phyloP scores from a whole-genome alignment of 2,888 invertebrate genomes.

The Rotaria socialis region DNA sequence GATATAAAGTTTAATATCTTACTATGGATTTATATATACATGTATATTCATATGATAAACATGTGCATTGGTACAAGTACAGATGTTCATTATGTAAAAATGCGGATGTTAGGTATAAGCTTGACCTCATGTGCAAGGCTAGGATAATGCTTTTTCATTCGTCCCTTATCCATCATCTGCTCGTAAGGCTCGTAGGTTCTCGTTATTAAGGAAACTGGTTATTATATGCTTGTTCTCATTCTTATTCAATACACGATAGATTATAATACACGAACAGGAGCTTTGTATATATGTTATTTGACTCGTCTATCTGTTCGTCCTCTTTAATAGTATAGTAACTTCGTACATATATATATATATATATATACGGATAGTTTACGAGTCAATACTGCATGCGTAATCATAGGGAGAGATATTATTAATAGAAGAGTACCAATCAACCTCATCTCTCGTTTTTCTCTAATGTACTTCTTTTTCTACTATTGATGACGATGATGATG shows the following conservation, averaged over 20 bases:
- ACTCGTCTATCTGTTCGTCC: not conserved
- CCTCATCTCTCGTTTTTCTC: not conserved
- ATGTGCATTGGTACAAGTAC: too few relatives aligned
- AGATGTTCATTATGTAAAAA: too few relatives aligned
- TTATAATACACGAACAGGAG: not conserved
- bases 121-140: not conserved
- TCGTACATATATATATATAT: not conserved
- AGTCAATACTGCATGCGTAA: not conserved
- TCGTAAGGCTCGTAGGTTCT: too few relatives aligned
- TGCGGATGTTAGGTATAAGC: not conserved
- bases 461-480: not conserved
- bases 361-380: not conserved
- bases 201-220: too few relatives aligned
- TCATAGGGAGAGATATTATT: not conserved
- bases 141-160: not conserved
- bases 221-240: not conserved
- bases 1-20: not conserved
- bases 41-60: too few relatives aligned
- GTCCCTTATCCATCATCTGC: not conserved
- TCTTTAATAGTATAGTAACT: not conserved
- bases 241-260: not conserved
- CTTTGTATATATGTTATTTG: not conserved
- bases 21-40: too few relatives aligned
- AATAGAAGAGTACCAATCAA: not conserved
- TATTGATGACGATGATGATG: not conserved